Conservation (phyloP, 2,113 vertebrate genomes). For the Nesospiza acunhae region DNA sequence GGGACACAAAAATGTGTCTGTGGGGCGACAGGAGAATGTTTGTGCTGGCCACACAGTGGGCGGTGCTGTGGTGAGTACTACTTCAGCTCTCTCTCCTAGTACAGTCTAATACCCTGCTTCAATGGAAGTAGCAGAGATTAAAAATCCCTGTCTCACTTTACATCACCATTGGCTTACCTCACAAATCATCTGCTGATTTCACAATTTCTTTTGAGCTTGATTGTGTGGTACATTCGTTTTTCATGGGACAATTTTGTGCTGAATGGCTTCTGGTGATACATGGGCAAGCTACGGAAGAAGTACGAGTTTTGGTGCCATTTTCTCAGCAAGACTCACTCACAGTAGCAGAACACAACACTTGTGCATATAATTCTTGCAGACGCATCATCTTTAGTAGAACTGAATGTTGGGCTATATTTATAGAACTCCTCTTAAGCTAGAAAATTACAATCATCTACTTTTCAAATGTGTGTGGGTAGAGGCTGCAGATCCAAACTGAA, state of each 20-base stretch:
- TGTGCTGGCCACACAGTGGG: background rate
- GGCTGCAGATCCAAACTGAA: conserved; percentile 23
- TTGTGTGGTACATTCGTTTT: background rate
- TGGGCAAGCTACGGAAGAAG: background rate
- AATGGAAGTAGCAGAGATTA: background rate
- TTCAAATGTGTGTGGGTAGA: conserved; percentile 42
- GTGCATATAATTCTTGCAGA: background rate
- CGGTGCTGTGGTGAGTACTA: background rate
- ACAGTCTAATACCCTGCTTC: background rate
- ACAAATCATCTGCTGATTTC: background rate
- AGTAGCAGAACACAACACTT: background rate
- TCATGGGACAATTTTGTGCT: background rate
- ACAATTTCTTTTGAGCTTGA: background rate
- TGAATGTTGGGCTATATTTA: conserved; percentile 43
- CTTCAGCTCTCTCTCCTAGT: background rate
- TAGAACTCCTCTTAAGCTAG: conserved; percentile 48
- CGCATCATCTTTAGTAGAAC: background rate
- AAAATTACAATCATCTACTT: conserved; percentile 62
- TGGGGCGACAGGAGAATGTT: background rate
- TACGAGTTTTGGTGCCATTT: background rate
- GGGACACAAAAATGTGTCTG: background rate
- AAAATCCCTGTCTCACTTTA: background rate
- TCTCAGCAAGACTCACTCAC: conserved; percentile 7
- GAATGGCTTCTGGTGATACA: background rate
- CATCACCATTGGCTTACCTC: background rate